Conservation (phyloP, 2,888 invertebrate species). For the Chironomus tentans region DNA sequence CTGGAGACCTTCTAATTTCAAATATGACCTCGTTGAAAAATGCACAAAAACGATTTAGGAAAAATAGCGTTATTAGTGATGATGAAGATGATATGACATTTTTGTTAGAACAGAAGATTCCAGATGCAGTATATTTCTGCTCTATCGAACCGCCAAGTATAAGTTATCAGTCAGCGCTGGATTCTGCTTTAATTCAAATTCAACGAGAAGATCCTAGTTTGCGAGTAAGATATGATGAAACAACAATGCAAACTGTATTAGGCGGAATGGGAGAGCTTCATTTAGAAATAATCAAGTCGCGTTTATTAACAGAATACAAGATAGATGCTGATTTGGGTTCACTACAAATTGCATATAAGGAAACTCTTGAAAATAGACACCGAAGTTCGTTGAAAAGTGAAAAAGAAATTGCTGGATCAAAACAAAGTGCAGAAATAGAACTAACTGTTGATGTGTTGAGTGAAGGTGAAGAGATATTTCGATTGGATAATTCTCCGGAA, state of each 20-base stretch:
- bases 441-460: constrained; percentile 31
- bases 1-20: constrained; percentile 66
- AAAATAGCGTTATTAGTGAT: constrained; percentile 31
- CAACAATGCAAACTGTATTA: constrained; percentile 79
- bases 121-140: constrained; percentile 95
- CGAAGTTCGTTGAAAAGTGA: constrained; percentile 34
- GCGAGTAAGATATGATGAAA: constrained; percentile 60
- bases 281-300: constrained; percentile 83
- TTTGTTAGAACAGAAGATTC: constrained; percentile 56
- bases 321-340: constrained; percentile 86
- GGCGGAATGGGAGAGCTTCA: constrained; percentile 98
- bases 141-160: constrained; percentile 86
- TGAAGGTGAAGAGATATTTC: constrained; percentile 30
- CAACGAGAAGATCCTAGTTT: constrained; percentile 88
- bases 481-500: constrained; percentile 58
- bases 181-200: constrained; percentile 69
- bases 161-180: constrained; percentile 63
- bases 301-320: constrained; percentile 79
- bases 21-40: constrained; percentile 48
- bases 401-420: constrained; percentile 41
- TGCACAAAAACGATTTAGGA: constrained; percentile 44
- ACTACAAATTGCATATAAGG: constrained; percentile 85
- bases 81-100: constrained; percentile 34
- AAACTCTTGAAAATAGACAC: constrained; percentile 48
- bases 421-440: constrained; percentile 38